Evolutionary conservation across 2,888 invertebrate species (phyloP).

Genomic region (Leucoptera coffeella): DNA sequence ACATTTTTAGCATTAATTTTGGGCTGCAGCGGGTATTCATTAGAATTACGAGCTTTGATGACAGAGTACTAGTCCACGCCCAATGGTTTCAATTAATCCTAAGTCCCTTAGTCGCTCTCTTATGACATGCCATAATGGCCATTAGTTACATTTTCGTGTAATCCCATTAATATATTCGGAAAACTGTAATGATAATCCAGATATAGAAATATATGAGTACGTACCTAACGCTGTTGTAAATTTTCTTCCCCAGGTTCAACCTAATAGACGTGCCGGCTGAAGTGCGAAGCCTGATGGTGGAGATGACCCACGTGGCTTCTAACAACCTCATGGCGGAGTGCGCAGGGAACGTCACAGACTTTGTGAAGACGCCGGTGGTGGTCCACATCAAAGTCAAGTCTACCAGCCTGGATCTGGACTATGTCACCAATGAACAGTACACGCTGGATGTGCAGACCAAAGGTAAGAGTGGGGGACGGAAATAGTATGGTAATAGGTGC

Average conservation of each 20-base stretch:
- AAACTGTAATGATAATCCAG: too few relatives aligned
- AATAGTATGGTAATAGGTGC: neutral
- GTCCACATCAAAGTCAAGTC: conserved; percentile 50
- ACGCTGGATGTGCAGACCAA: conserved; percentile 49
- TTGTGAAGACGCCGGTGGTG: conserved; percentile 44
- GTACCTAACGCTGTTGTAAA: too few relatives aligned
- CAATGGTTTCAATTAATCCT: too few relatives aligned
- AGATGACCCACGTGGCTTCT: conserved; percentile 50
- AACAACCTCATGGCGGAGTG: conserved; percentile 57
- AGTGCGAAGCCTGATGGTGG: conserved; percentile 40
- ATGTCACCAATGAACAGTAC: conserved; percentile 68
- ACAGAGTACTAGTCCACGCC: too few relatives aligned
- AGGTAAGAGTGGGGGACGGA: conserved; percentile 19
- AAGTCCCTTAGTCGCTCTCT: too few relatives aligned
- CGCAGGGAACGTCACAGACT: conserved; percentile 25
- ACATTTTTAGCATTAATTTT: neutral
- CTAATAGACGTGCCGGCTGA: conserved; percentile 36
- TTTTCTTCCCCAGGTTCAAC: conserved; percentile 50
- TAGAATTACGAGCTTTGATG: too few relatives aligned
- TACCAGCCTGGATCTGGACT: conserved; percentile 43
- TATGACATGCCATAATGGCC: too few relatives aligned
- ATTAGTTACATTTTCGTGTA: too few relatives aligned
- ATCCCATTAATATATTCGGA: too few relatives aligned
- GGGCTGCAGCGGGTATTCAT: too few relatives aligned
- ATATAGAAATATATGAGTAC: too few relatives aligned